Evolutionary conservation across 2,113 vertebrate genomes (phyloP).

Genomic region (Vidua chalybeata): DNA sequence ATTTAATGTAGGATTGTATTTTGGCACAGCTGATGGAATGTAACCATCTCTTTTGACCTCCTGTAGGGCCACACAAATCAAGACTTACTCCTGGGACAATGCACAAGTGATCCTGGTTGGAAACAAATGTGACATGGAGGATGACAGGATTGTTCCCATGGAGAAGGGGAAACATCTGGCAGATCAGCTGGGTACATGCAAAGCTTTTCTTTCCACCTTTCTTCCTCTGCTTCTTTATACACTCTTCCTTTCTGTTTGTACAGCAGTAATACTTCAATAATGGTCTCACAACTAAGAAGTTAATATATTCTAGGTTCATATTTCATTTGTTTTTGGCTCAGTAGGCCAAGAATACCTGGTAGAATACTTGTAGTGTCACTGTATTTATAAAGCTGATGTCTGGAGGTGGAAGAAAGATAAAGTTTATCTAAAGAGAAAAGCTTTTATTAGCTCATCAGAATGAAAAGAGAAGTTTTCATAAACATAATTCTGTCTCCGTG

Average conservation of each 20-base stretch:
- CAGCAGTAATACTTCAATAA: neutral
- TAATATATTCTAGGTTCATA: neutral
- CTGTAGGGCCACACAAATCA: conserved; percentile 95
- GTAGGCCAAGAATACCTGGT: neutral
- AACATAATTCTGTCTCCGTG: neutral
- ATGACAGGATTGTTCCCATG: conserved; percentile 87
- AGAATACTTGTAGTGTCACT: neutral
- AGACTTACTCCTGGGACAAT: conserved; percentile 99
- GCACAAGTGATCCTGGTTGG: conserved; percentile 97
- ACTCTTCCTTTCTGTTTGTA: neutral
- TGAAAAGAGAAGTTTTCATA: neutral
- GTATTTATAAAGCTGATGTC: neutral
- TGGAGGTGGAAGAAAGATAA: neutral
- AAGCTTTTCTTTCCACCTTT: neutral
- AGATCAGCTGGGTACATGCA: conserved; percentile 87
- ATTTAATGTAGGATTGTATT: neutral
- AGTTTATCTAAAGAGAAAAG: neutral
- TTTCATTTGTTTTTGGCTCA: neutral
- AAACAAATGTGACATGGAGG: conserved; percentile 98
- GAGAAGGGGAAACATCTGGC: conserved; percentile 93
- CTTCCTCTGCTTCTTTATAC: neutral
- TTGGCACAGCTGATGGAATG: neutral
- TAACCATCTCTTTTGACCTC: neutral
- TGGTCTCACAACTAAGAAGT: neutral
- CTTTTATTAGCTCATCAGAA: neutral